phyloP scores from a whole-genome alignment of 2,888 invertebrate genomes.

The Cephus spinipes region DNA sequence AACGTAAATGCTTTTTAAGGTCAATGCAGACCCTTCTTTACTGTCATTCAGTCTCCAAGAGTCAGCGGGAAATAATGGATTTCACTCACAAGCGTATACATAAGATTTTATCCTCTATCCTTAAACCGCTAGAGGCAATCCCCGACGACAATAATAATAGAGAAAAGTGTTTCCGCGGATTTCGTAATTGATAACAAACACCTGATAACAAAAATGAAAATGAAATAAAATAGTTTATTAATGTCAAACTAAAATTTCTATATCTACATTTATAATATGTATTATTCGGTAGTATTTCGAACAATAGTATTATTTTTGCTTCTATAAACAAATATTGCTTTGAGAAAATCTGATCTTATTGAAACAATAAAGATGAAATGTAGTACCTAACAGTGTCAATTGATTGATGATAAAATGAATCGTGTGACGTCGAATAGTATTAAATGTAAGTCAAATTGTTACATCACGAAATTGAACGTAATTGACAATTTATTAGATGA shows the following conservation, averaged over 20 bases:
- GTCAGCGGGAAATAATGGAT: slow-evolving; percentile 51
- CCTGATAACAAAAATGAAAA: not conserved
- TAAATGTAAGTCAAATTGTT: not conserved
- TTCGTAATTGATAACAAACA: not conserved
- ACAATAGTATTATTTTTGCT: not conserved
- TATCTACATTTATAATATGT: not conserved
- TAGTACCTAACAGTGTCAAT: not conserved
- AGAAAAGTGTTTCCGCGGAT: not conserved
- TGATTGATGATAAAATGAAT: not conserved
- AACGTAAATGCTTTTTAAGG: slow-evolving; percentile 46
- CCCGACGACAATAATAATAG: slow-evolving; percentile 36
- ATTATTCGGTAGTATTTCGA: not conserved
- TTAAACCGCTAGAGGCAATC: slow-evolving; percentile 37
- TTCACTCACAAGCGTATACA: slow-evolving; percentile 56
- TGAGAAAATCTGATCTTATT: not conserved
- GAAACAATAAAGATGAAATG: not conserved
- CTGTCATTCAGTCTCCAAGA: slow-evolving; percentile 42
- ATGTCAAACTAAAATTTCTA: not conserved
- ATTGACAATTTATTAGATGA: slow-evolving; percentile 47
- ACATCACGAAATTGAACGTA: slow-evolving; percentile 35
- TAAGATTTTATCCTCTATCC: slow-evolving; percentile 53
- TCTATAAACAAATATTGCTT: not conserved
- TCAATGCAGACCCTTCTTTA: slow-evolving; percentile 41
- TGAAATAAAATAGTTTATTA: not conserved
- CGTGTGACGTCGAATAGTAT: not conserved